These are phyloP conservation scores for Lysandra coridon DNA, from an alignment of 2,888 invertebrate genomes.

Conservation along the genomic window DNA sequence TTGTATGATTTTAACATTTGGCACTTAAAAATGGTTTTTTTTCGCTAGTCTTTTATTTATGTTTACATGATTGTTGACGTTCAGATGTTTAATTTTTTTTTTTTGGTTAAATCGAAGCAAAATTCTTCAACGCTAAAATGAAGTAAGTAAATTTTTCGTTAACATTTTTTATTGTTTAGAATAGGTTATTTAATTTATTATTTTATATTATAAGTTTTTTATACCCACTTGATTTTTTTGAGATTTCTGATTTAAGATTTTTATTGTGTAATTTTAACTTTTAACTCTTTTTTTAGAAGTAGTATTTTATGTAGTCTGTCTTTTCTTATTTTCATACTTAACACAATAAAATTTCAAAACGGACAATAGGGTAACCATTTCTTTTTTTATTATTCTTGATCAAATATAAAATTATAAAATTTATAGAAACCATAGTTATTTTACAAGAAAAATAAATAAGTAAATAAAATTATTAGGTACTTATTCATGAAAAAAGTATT, in stretches of 20 bases:
- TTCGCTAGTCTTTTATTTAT: neutral
- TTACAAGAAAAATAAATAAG: neutral
- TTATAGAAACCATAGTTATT: neutral
- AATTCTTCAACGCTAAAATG: neutral
- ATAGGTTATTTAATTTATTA: neutral
- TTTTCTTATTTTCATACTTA: neutral
- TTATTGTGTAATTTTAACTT: neutral
- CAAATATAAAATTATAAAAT: neutral
- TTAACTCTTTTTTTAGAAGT: neutral
- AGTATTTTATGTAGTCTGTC: neutral
- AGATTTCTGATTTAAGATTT: neutral
- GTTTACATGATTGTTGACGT: neutral
- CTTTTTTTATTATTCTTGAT: neutral
- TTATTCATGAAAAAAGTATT: neutral
- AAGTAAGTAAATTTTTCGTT: neutral
- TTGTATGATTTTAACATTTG: neutral
- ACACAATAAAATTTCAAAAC: neutral
- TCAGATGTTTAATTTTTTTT: neutral
- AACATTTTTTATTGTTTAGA: neutral
- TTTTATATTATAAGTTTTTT: neutral
- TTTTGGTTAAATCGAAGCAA: neutral
- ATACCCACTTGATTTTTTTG: neutral
- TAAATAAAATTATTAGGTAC: neutral
- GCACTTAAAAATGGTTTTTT: neutral
- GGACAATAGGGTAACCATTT: slow-evolving; percentile 4